A percentile compares a stretch with the other conserved stretches of the same genome.
These are phyloP conservation scores for Lates calcarifer DNA, from an alignment of 2,113 vertebrate species.

Conservation along the genomic window DNA sequence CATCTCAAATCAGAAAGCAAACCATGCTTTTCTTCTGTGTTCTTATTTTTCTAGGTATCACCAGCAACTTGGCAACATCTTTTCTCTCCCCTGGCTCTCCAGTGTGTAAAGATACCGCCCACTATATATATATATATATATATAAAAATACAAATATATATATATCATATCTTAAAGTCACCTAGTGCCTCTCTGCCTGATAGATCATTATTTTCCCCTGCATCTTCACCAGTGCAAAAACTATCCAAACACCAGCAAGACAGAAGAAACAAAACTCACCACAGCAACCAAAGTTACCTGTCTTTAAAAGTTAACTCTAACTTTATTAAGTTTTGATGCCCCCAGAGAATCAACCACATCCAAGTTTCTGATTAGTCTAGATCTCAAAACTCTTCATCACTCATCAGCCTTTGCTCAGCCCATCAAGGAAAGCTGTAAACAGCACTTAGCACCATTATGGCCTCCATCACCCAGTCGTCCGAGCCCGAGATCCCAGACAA, in stretches of 20 bases:
- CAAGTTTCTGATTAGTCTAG: not conserved
- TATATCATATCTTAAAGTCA: conserved; percentile 64
- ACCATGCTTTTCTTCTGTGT: not conserved
- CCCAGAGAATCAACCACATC: not conserved
- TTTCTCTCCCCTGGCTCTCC: conserved; percentile 83
- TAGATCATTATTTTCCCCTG: not conserved
- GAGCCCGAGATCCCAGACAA: conserved; percentile 89
- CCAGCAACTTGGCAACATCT: conserved; percentile 73
- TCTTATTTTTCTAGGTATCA: conserved; percentile 68
- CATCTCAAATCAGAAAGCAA: not conserved
- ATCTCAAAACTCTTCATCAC: not conserved
- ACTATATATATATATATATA: not conserved
- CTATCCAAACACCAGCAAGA: conserved; percentile 61
- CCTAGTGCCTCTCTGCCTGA: conserved; percentile 72
- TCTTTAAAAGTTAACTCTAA: conserved; percentile 27
- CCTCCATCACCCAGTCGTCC: conserved; percentile 75
- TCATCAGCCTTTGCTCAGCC: conserved; percentile 41
- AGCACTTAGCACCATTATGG: conserved; percentile 73
- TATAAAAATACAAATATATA: too few relatives aligned
- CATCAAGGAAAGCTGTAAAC: conserved; percentile 5
- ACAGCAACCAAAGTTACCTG: conserved; percentile 48
- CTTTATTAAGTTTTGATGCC: not conserved
- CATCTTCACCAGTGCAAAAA: conserved; percentile 58
- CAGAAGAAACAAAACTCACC: conserved; percentile 10
- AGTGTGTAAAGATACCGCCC: conserved; percentile 59